These are phyloP conservation scores for Phortica magna DNA, from an alignment of 2,888 invertebrate genomes.

Conservation along the genomic window DNA sequence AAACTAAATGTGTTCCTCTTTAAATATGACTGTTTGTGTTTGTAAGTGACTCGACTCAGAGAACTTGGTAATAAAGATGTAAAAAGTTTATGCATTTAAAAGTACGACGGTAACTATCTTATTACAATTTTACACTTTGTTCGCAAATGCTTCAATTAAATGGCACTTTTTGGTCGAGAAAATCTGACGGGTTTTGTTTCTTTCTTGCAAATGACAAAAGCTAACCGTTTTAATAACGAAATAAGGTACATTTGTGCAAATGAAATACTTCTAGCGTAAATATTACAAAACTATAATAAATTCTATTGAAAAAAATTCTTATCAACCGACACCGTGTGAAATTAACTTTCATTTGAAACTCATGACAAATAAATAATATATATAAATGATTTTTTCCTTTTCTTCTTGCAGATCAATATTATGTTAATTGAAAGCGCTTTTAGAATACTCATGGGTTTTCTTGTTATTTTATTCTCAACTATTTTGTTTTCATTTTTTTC, in stretches of 20 bases:
- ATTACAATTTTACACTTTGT: not conserved
- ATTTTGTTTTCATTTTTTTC: conserved; percentile 40
- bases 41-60: not conserved
- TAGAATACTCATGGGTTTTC: conserved; percentile 36
- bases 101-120: too few species aligned
- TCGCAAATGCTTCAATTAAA: not conserved
- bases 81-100: not conserved
- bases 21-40: not conserved
- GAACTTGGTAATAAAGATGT: conserved; percentile 22
- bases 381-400: not conserved
- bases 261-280: conserved; percentile 59
- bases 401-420: not conserved
- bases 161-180: conserved; percentile 56
- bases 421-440: conserved; percentile 8
- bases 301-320: conserved; percentile 51
- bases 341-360: conserved; percentile 45
- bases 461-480: not conserved
- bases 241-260: conserved; percentile 67
- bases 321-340: conserved; percentile 45
- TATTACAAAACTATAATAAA: conserved; percentile 11
- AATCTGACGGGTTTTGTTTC: conserved; percentile 58
- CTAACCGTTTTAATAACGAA: conserved; percentile 4
- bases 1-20: not conserved
- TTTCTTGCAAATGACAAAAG: not conserved
- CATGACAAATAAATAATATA: conserved; percentile 26